These are phyloP conservation scores for Potamarius usumacintae DNA, from an alignment of 2,113 vertebrate species.

Conservation along the genomic window DNA sequence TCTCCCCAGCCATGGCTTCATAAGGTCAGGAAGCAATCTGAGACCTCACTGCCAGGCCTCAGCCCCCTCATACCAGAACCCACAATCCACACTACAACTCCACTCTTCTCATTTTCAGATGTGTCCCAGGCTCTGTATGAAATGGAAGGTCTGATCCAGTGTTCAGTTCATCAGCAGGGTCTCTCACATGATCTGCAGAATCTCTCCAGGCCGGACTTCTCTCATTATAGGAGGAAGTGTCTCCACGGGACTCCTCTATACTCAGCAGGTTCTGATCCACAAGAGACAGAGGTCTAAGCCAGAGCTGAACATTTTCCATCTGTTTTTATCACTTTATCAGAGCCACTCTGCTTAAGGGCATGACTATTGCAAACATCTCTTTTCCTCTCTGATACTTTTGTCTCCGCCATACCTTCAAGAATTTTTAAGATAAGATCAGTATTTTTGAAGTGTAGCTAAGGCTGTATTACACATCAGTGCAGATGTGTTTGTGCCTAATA, in stretches of 20 bases:
- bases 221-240: constrained; percentile 67
- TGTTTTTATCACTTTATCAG: constrained; percentile 67
- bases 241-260: constrained; percentile 65
- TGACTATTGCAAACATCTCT: constrained; percentile 64
- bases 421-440: background rate
- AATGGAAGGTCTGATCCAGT: constrained; percentile 32
- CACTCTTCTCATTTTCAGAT: constrained; percentile 1
- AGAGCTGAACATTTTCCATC: constrained; percentile 54
- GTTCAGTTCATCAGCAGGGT: constrained; percentile 59
- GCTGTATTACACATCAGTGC: constrained; percentile 52
- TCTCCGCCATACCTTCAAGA: constrained; percentile 44
- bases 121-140: constrained; percentile 27
- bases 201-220: constrained; percentile 64
- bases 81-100: background rate
- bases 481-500: constrained; percentile 26
- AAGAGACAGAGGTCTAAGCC: constrained; percentile 51
- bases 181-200: constrained; percentile 62
- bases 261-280: constrained; percentile 61
- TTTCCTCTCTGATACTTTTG: constrained; percentile 57
- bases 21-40: constrained; percentile 33
- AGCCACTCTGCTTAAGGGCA: constrained; percentile 65
- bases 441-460: background rate
- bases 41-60: constrained; percentile 14
- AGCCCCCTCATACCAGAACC: constrained; percentile 18
- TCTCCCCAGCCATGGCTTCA: constrained; percentile 44